phyloP scores from a whole-genome alignment of 2,797 vertebrate species.

The Acipenser oxyrinchus region DNA sequence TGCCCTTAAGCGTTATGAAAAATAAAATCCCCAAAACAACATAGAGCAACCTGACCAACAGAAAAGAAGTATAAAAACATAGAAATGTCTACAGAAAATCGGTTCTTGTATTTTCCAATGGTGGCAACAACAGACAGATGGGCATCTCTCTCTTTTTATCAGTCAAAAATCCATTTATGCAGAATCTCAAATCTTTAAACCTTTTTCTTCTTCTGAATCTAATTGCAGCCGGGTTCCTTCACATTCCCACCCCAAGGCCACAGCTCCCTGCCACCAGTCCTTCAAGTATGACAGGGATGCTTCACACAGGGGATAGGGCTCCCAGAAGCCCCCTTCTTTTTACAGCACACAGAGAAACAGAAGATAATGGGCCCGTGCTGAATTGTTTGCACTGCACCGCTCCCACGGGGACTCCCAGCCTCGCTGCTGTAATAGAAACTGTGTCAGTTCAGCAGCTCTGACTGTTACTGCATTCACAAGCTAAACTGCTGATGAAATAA shows the following conservation, averaged over 20 bases:
- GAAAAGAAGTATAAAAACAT: not conserved
- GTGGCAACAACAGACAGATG: slow-evolving; percentile 58
- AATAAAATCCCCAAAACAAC: slow-evolving; percentile 18
- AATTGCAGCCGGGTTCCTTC: slow-evolving; percentile 60
- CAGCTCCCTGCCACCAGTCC: slow-evolving; percentile 61
- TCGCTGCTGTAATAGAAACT: slow-evolving; percentile 63
- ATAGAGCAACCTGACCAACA: slow-evolving; percentile 12
- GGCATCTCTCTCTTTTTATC: slow-evolving; percentile 47
- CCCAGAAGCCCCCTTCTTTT: slow-evolving; percentile 56
- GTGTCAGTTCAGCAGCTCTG: slow-evolving; percentile 56
- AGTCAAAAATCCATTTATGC: slow-evolving; percentile 52
- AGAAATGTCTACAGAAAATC: not conserved
- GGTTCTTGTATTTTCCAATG: slow-evolving; percentile 45
- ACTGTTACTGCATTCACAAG: slow-evolving; percentile 63
- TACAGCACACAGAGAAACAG: slow-evolving; percentile 45
- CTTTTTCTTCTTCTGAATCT: slow-evolving; percentile 51
- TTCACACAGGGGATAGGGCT: slow-evolving; percentile 57
- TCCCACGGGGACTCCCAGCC: slow-evolving; percentile 57
- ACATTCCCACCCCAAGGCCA: slow-evolving; percentile 65
- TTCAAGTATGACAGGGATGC: slow-evolving; percentile 59
- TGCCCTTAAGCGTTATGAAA: slow-evolving; percentile 2
- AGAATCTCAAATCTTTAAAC: slow-evolving; percentile 63
- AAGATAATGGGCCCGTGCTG: slow-evolving; percentile 59
- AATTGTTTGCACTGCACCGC: slow-evolving; percentile 49
- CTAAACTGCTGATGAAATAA: slow-evolving; percentile 58